Evolutionary conservation across 2,888 invertebrate genomes (phyloP).

Genomic region (Amphimallon solstitiale): DNA sequence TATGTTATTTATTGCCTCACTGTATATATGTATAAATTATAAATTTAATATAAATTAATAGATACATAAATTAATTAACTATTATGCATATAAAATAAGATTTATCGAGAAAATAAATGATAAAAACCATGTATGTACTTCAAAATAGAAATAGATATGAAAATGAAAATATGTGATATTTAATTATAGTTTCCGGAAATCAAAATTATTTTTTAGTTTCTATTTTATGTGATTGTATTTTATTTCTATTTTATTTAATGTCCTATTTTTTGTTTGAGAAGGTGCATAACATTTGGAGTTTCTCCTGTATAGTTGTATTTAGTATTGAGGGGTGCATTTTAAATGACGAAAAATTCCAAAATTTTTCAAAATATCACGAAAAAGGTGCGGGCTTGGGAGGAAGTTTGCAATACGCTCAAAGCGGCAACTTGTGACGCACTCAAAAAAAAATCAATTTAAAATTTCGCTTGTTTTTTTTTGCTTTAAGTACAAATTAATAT

Average conservation of each 20-base stretch:
- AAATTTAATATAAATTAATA: too few relatives aligned
- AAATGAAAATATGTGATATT: slow-evolving; percentile 11
- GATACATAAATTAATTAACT: too few relatives aligned
- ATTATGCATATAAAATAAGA: too few relatives aligned
- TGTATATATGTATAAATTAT: too few relatives aligned
- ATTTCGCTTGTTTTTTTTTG: slow-evolving; percentile 1
- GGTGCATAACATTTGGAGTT: slow-evolving; percentile 33
- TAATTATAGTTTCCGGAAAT: slow-evolving; percentile 18
- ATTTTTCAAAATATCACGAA: background rate
- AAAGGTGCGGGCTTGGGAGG: slow-evolving; percentile 61
- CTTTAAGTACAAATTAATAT: slow-evolving; percentile 16
- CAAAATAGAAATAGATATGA: background rate
- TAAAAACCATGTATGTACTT: background rate
- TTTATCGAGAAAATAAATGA: too few relatives aligned
- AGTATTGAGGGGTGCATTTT: slow-evolving; percentile 11
- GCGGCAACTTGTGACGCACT: slow-evolving; percentile 61
- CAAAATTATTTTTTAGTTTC: slow-evolving; percentile 22
- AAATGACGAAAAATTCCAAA: background rate
- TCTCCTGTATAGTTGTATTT: slow-evolving; percentile 21
- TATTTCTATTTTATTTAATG: too few relatives aligned
- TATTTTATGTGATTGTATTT: slow-evolving; percentile 3
- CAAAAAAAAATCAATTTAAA: slow-evolving; percentile 48
- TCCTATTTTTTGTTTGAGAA: background rate
- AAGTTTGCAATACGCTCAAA: slow-evolving; percentile 64
- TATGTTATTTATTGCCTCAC: too few relatives aligned